These are phyloP conservation scores for Eriosoma lanigerum DNA, from an alignment of 1,140 invertebrate genomes.

Conservation along the genomic window DNA sequence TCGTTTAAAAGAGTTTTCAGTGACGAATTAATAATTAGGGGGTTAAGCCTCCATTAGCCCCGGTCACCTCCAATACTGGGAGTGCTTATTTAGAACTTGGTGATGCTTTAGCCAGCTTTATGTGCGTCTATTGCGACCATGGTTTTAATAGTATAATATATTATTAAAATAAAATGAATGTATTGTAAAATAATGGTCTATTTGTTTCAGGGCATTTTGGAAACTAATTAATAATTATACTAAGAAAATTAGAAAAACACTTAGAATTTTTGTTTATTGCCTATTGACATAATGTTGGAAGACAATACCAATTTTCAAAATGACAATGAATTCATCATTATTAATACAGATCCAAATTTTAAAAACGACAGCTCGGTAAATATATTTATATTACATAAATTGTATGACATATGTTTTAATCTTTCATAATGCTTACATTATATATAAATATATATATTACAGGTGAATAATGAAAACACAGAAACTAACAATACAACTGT, in stretches of 20 bases:
- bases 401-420: background rate
- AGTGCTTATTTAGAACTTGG: too few relatives aligned
- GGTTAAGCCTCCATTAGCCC: too few relatives aligned
- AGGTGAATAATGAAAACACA: background rate
- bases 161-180: too few relatives aligned
- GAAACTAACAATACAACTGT: too few relatives aligned
- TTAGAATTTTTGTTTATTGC: background rate
- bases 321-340: background rate
- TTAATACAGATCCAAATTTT: background rate
- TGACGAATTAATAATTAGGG: too few relatives aligned
- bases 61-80: too few relatives aligned
- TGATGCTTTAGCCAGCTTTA: too few relatives aligned
- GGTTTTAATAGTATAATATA: too few relatives aligned
- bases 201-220: constrained; percentile 5
- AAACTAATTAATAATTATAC: too few relatives aligned
- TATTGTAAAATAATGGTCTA: too few relatives aligned
- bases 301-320: background rate
- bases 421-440: background rate
- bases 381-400: background rate
- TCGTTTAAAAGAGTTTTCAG: too few relatives aligned
- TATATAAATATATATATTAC: background rate
- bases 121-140: too few relatives aligned
- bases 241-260: background rate
- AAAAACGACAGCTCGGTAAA: background rate
- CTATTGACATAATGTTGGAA: background rate